Evolutionary conservation across 2,113 vertebrate genomes (phyloP).

Genomic region (Trinectes maculatus): DNA sequence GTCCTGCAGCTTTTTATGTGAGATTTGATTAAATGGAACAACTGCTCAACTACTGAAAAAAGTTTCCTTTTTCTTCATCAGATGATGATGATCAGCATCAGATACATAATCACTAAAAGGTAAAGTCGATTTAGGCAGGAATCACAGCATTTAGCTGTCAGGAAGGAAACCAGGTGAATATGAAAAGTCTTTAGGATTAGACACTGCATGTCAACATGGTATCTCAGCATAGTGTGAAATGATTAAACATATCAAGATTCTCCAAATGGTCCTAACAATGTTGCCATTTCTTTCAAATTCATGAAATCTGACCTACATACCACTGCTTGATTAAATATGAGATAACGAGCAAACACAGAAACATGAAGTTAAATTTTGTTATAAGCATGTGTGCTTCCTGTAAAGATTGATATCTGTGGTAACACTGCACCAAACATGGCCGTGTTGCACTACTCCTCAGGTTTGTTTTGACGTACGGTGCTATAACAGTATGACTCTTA

Average conservation of each 20-base stretch:
- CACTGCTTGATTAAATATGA: too few relatives aligned
- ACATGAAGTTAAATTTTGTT: too few relatives aligned
- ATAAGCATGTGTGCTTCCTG: background rate
- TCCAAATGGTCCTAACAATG: background rate
- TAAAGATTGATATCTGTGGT: too few relatives aligned
- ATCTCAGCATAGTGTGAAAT: too few relatives aligned
- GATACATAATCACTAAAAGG: background rate
- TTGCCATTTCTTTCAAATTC: background rate
- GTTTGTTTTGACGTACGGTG: background rate
- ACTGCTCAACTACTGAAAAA: conserved; percentile 59
- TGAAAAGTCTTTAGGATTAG: too few relatives aligned
- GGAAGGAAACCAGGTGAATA: too few relatives aligned
- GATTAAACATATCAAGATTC: too few relatives aligned
- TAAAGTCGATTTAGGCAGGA: background rate
- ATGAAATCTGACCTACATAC: background rate
- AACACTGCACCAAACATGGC: background rate
- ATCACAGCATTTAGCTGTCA: too few relatives aligned
- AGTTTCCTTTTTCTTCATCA: conserved; percentile 49
- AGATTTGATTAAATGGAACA: conserved; percentile 68
- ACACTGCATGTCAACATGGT: too few relatives aligned
- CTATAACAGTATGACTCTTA: background rate
- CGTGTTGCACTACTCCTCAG: background rate
- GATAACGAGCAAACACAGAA: too few relatives aligned
- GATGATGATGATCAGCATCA: conserved; percentile 32
- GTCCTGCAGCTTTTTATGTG: conserved; percentile 42